phyloP scores from a whole-genome alignment of 2,888 invertebrate species.

The Ctena decussata region DNA sequence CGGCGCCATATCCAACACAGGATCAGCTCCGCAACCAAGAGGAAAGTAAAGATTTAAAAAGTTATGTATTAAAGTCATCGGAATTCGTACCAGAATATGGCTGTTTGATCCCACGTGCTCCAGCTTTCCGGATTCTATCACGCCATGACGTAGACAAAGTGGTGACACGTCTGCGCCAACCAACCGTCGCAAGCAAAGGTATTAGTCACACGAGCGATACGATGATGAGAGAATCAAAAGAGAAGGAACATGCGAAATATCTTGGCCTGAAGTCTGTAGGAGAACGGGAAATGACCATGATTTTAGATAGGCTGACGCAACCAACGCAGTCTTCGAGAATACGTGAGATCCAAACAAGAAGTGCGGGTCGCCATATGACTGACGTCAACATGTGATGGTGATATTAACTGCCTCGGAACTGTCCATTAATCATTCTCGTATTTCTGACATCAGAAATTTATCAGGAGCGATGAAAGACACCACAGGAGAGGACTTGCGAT shows the following conservation, averaged over 20 bases:
- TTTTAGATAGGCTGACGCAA: conserved; percentile 68
- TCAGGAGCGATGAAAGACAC: too few species aligned
- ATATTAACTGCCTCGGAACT: too few species aligned
- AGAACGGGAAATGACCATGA: conserved; percentile 68
- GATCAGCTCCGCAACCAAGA: conserved; percentile 72
- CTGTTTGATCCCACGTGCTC: conserved; percentile 79
- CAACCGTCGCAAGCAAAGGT: conserved; percentile 73
- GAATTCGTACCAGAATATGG: conserved; percentile 76
- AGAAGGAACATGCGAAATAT: conserved; percentile 67
- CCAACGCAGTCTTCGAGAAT: conserved; percentile 76
- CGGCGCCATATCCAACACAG: conserved; percentile 73
- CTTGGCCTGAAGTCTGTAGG: conserved; percentile 69
- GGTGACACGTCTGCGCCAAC: conserved; percentile 67
- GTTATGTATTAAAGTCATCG: conserved; percentile 73
- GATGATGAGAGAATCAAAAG: conserved; percentile 57
- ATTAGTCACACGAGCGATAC: conserved; percentile 68
- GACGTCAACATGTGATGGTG: conserved; percentile 5
- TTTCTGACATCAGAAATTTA: too few species aligned
- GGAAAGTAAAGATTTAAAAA: conserved; percentile 72
- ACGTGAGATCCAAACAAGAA: conserved; percentile 65
- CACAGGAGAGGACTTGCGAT: too few species aligned
- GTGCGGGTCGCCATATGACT: background rate
- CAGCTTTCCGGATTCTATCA: conserved; percentile 78
- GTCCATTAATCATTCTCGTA: too few species aligned
- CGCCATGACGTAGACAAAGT: conserved; percentile 74